phyloP scores from a whole-genome alignment of 2,113 vertebrate species.

The Gnathonemus echidnorhynchus region DNA sequence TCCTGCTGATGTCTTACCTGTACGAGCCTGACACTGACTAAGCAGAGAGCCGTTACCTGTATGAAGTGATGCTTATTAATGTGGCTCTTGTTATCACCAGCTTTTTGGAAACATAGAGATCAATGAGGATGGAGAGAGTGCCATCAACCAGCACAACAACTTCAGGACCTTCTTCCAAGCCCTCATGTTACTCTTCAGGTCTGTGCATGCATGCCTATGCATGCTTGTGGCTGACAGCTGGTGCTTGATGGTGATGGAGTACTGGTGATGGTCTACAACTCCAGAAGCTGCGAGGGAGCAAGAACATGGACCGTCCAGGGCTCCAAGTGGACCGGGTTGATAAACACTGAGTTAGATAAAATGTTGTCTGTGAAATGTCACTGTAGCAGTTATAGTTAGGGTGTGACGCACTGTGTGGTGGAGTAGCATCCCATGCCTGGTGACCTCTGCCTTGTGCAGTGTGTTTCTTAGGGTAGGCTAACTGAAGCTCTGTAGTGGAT shows the following conservation, averaged over 20 bases:
- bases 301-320: background rate
- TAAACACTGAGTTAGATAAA: background rate
- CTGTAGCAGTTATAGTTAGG: background rate
- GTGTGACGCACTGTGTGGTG: background rate
- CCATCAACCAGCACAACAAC: constrained; percentile 96
- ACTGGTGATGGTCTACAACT: background rate
- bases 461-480: background rate
- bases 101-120: constrained; percentile 94
- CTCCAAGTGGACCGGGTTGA: background rate
- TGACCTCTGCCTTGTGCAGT: background rate
- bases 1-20: background rate
- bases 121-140: constrained; percentile 72
- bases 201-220: background rate
- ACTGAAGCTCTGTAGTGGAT: background rate
- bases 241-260: background rate
- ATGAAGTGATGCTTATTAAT: background rate
- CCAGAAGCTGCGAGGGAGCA: background rate
- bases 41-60: background rate
- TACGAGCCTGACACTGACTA: background rate
- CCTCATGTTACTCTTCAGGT: constrained; percentile 97
- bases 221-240: background rate
- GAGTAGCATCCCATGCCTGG: background rate
- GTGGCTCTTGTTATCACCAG: constrained; percentile 48
- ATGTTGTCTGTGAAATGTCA: background rate
- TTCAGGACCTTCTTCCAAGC: constrained; percentile 95